Evolutionary conservation across 2,888 invertebrate species (phyloP), one percentile per base, ranked within the genome.

Genomic region (Ernsta delagoae): DNA sequence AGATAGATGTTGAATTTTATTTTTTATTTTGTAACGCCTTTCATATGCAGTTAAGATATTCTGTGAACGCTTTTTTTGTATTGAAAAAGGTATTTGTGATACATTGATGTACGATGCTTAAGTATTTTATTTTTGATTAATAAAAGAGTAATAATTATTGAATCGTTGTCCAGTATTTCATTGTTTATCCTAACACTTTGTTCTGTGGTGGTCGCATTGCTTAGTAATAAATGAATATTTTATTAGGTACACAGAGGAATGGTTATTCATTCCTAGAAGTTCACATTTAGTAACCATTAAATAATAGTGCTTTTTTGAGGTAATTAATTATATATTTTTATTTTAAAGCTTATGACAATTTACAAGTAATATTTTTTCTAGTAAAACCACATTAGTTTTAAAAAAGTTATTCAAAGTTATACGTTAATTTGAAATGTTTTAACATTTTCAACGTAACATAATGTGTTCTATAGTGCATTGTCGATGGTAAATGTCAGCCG

Each of bases 71-170:
- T 84, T 84, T 80, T 39, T 39, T 39, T 39, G 80, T 81, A 82
- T 79, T 78, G 80, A 83, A 60, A 60, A 77, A 81, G 83, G 86
- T 88, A 89, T 39, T 39, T 92, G 92, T 92, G 91, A 91, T 92
- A 91, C 86, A 86, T 83, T 85, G 81, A 87, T 89, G 88, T 90
- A 88, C 80, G 87, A 90, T 88, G 90, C 88, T 89, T 89, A 86
- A 85, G 87, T 88, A 85, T 88, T 87, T 84, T 77, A 75, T 87
- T 86, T 89, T 89, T 86, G 78, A 79, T 84, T 83, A 91, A 92
- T 92, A 91, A 91, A 90, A 90, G 78, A 86, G 82, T 87, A 88
- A 87, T 82, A 77, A 84, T 83, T 84, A 87, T 85, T 82, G 83
- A 84, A 78, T 76, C 80, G 80, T 84, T 83, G 79, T 82, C 75